Evolutionary conservation across 2,888 invertebrate species (phyloP).

Genomic region (Campoplex nolae): DNA sequence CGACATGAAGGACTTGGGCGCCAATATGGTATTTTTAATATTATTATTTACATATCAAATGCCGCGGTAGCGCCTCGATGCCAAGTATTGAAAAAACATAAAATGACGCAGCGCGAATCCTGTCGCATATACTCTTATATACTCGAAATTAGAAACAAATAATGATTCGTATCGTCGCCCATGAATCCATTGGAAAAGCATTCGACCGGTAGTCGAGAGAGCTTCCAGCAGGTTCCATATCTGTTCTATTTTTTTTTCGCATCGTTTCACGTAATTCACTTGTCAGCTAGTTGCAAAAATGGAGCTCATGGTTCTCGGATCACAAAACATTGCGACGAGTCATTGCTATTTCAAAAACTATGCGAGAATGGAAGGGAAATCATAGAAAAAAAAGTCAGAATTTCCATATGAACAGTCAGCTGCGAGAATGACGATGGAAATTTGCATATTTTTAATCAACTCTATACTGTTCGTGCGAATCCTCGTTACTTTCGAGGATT

Average conservation of each 20-base stretch:
- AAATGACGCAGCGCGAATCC: too few species aligned
- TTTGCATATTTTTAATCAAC: neutral
- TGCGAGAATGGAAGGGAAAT: neutral
- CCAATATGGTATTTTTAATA: constrained; percentile 89
- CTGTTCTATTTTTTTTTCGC: neutral
- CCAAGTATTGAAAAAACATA: too few species aligned
- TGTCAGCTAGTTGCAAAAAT: neutral
- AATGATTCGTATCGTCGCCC: neutral
- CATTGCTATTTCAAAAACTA: neutral
- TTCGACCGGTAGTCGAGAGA: neutral
- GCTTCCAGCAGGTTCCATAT: neutral
- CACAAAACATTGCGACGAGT: neutral
- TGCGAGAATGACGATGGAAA: neutral
- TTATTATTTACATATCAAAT: neutral
- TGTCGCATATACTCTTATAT: too few species aligned
- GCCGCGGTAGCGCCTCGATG: too few species aligned
- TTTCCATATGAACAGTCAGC: neutral
- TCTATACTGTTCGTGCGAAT: too few species aligned
- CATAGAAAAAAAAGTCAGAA: neutral
- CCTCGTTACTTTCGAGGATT: neutral
- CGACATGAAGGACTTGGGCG: constrained; percentile 93
- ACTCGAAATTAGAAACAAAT: neutral
- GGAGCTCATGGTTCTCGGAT: neutral
- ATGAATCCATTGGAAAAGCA: neutral
- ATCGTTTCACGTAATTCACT: neutral